Percentiles rank a stretch among this genome's conserved stretches.
Evolutionary conservation across 2,113 vertebrate genomes (phyloP).

Genomic region (Catharus fuscescens): DNA sequence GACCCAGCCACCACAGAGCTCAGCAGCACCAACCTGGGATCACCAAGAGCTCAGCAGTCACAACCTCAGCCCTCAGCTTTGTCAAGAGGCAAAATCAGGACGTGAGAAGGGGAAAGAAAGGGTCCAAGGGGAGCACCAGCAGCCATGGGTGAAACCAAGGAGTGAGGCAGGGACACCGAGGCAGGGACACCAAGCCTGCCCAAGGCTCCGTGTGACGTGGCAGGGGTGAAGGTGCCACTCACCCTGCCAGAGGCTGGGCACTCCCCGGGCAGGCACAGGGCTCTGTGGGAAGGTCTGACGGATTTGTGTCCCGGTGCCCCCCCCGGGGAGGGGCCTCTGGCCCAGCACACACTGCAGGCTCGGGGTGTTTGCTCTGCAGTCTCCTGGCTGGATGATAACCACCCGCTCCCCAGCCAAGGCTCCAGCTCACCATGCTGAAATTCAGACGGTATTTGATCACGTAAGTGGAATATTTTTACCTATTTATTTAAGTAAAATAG

Average conservation of each 20-base stretch:
- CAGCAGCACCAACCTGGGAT: not conserved
- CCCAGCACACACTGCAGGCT: not conserved
- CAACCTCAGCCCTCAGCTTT: not conserved
- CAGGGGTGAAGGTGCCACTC: not conserved
- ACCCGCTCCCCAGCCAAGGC: not conserved
- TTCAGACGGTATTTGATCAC: slow-evolving; percentile 32
- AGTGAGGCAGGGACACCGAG: not conserved
- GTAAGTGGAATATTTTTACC: slow-evolving; percentile 19
- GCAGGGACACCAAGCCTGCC: not conserved
- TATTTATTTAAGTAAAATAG: not conserved
- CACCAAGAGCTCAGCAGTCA: not conserved
- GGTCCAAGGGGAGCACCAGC: not conserved
- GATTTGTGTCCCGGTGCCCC: not conserved
- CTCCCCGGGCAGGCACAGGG: not conserved
- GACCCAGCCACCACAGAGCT: not conserved
- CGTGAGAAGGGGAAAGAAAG: not conserved
- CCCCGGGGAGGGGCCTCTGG: slow-evolving; percentile 5
- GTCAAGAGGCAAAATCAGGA: not conserved
- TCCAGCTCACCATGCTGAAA: slow-evolving; percentile 59
- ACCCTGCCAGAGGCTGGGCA: fast-evolving
- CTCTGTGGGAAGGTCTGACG: not conserved
- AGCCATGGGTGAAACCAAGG: not conserved
- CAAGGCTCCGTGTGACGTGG: fast-evolving
- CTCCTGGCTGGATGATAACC: not conserved
- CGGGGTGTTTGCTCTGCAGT: slow-evolving; percentile 21